Conservation (phyloP, 1,140 invertebrate species). For the Cotesia glomerata region DNA sequence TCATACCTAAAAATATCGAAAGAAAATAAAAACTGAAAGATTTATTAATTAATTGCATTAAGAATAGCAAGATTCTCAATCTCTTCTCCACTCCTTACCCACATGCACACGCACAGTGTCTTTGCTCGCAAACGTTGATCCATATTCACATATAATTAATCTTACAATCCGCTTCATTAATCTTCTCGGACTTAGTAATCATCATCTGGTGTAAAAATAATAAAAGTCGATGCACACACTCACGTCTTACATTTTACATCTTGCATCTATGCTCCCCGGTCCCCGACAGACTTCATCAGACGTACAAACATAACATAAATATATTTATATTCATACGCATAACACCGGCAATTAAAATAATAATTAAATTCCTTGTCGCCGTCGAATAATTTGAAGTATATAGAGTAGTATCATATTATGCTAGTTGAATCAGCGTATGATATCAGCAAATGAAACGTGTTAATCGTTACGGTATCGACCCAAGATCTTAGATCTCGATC, state of each 20-base stretch:
- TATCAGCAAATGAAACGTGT: slow-evolving; percentile 26
- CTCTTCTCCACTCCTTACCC: too few species aligned
- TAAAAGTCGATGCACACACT: background rate
- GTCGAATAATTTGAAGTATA: background rate
- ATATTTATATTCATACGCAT: background rate
- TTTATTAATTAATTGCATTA: slow-evolving; percentile 6
- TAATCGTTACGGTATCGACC: slow-evolving; percentile 34
- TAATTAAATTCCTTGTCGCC: slow-evolving; percentile 16
- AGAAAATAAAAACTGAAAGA: background rate
- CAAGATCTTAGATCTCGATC: slow-evolving; percentile 9
- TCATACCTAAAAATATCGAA: background rate
- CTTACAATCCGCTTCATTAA: slow-evolving; percentile 20
- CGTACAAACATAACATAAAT: background rate
- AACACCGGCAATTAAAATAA: slow-evolving; percentile 20
- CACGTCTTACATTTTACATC: too few species aligned
- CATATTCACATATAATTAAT: slow-evolving; percentile 26
- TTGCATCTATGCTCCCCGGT: too few species aligned
- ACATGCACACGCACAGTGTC: background rate
- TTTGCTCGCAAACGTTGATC: slow-evolving; percentile 1
- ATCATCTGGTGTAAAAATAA: slow-evolving; percentile 1
- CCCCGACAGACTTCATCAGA: background rate
- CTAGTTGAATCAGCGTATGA: background rate
- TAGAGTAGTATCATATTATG: too few species aligned
- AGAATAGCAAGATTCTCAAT: too few species aligned
- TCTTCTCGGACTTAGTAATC: slow-evolving; percentile 4